Conservation (phyloP, 1,140 invertebrate genomes). For the Coptotermes formosanus region DNA sequence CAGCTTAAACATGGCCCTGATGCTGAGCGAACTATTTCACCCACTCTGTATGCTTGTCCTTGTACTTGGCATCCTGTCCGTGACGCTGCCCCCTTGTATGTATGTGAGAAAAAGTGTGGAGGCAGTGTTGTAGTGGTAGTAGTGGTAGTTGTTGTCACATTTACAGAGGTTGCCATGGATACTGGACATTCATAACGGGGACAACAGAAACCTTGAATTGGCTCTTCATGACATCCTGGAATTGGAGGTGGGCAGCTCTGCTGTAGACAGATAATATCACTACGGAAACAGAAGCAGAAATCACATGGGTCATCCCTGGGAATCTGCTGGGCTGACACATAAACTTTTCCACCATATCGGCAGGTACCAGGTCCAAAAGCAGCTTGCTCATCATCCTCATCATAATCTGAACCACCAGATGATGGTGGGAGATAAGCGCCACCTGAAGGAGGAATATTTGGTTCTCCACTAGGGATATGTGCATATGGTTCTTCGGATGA, state of each 20-base stretch:
- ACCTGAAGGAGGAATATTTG: not conserved
- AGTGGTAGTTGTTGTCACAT: constrained; percentile 78
- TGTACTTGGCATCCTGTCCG: constrained; percentile 80
- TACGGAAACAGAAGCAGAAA: constrained; percentile 96
- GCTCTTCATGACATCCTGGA: constrained; percentile 83
- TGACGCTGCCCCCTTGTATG: constrained; percentile 69
- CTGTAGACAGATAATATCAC: constrained; percentile 92
- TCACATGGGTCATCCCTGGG: constrained; percentile 91
- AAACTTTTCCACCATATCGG: constrained; percentile 86
- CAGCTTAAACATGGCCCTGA: constrained; percentile 89
- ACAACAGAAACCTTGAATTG: constrained; percentile 91
- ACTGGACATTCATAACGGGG: constrained; percentile 92
- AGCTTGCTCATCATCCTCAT: constrained; percentile 68
- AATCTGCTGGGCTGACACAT: constrained; percentile 92
- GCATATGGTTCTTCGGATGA: constrained; percentile 39
- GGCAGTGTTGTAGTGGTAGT: constrained; percentile 83
- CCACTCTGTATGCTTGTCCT: constrained; percentile 77
- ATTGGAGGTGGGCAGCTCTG: constrained; percentile 94
- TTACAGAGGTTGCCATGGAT: constrained; percentile 72
- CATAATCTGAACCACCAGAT: constrained; percentile 44
- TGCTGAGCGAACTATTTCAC: constrained; percentile 75
- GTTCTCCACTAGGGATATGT: not conserved
- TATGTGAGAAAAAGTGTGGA: constrained; percentile 74
- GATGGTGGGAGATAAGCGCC: constrained; percentile 35
- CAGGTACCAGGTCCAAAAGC: constrained; percentile 84